Evolutionary conservation across 2,888 invertebrate species (phyloP), one percentile per base, ranked within the genome.

Genomic region (Ornithoptera alexandrae): DNA sequence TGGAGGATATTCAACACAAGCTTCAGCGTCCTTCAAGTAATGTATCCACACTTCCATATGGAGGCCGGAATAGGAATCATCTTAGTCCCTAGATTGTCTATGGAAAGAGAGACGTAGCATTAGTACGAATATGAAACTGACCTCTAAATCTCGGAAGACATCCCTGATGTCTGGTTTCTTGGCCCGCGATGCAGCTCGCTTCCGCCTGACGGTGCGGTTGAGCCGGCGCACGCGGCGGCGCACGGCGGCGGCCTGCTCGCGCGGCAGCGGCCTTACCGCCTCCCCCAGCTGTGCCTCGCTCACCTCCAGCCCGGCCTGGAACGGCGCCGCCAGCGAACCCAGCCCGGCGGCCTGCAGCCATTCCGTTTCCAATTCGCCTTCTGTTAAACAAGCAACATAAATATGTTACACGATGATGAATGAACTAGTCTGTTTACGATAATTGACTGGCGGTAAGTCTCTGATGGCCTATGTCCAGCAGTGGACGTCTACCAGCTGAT

Each of bases 81-180:
- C 0, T 3, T 30, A 30, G 30, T 30, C 30, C 30, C 30, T 30
- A 30, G 30, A 30, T 30, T 30, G 39, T 39, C 10, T 39, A 39
- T 7, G 7, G 39, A 30, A 30, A 3, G 30, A 30, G 3, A 30
- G 30, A 30, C 4, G 4, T 30, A 30, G 30, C 3, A 39, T 39
- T 10, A 39, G 10, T 8, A 39, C 0, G 10, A 1, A 39, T 18
- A 36, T 30, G 15, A 58, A 20, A 78, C 90, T 90, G 80, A 96
- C 97, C 94, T 97, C 97, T 74, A 95, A 93, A 88, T 97, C 96
- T 84, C 96, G 94, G 81, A 97, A 96, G 65, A 97, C 96, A 87
- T 97, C 97, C 77, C 97, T 90, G 72, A 97, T 96, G 83, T 97
- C 97, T 18, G 96, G 96, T 78, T 96, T 95, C 72, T 94, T 94